Conservation (phyloP, 2,113 vertebrate species). For the Cinclus cinclus region DNA sequence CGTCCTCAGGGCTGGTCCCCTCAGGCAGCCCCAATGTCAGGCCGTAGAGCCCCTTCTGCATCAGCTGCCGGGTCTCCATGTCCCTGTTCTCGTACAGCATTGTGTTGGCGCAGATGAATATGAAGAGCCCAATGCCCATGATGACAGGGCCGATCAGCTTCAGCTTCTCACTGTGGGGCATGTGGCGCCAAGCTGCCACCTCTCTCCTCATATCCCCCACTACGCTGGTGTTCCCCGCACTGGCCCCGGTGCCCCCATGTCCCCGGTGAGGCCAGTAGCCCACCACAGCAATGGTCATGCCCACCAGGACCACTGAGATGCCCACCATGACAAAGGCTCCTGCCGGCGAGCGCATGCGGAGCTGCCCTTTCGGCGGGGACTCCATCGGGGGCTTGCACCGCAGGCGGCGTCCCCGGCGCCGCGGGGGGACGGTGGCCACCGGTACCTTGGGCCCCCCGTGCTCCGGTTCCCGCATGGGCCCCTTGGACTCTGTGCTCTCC, state of each 20-base stretch:
- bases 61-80: conserved; percentile 88
- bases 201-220: conserved; percentile 68
- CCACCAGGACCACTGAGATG: conserved; percentile 85
- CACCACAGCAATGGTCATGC: conserved; percentile 87
- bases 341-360: conserved; percentile 88
- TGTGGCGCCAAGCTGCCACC: conserved; percentile 44
- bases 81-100: conserved; percentile 97
- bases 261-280: conserved; percentile 91
- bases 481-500: not conserved
- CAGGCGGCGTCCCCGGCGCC: conserved; percentile 28
- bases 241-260: not conserved
- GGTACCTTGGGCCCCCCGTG: not conserved
- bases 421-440: not conserved
- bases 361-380: conserved; percentile 76
- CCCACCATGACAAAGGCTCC: conserved; percentile 91
- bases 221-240: conserved; percentile 1
- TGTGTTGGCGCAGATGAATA: conserved; percentile 97
- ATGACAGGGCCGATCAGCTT: conserved; percentile 93
- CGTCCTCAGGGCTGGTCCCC: conserved; percentile 62
- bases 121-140: conserved; percentile 96
- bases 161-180: conserved; percentile 84
- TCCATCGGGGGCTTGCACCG: conserved; percentile 31
- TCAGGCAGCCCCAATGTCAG: conserved; percentile 71
- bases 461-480: conserved; percentile 26
- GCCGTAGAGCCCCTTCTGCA: conserved; percentile 82